Evolutionary conservation across 2,797 vertebrate genomes (phyloP).

Genomic region (Neosalanx taihuensis): DNA sequence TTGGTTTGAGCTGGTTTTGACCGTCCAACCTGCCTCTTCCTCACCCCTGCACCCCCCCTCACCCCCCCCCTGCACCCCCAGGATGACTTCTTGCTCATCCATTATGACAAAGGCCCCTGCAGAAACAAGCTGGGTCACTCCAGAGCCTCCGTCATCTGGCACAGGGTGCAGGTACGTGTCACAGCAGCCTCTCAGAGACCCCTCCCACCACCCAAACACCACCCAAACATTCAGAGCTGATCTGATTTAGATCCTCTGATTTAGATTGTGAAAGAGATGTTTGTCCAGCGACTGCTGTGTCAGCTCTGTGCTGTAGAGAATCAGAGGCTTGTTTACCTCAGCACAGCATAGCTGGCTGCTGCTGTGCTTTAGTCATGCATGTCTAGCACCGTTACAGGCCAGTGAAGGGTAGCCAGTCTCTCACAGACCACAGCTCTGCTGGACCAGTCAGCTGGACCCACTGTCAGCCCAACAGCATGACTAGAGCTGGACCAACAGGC

Average conservation of each 20-base stretch:
- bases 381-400: background rate
- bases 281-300: too few relatives aligned
- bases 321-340: too few relatives aligned
- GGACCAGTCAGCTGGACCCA: background rate
- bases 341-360: too few relatives aligned
- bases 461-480: background rate
- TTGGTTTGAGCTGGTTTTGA: background rate
- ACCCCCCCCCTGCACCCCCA: slow-evolving; percentile 37
- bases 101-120: slow-evolving; percentile 86
- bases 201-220: background rate
- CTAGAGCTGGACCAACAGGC: background rate
- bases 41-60: background rate
- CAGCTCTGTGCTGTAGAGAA: too few relatives aligned
- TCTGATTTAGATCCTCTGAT: too few relatives aligned
- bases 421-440: background rate
- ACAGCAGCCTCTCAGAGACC: background rate
- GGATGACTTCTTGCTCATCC: slow-evolving; percentile 86
- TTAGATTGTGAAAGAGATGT: too few relatives aligned
- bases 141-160: slow-evolving; percentile 86
- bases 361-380: slow-evolving; percentile 2
- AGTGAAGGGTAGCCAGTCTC: background rate
- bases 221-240: background rate
- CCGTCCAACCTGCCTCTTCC: slow-evolving; percentile 1
- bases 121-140: slow-evolving; percentile 85
- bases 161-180: slow-evolving; percentile 79